Evolutionary conservation across 2,113 vertebrate genomes (phyloP).

Genomic region (Chloebia gouldiae): DNA sequence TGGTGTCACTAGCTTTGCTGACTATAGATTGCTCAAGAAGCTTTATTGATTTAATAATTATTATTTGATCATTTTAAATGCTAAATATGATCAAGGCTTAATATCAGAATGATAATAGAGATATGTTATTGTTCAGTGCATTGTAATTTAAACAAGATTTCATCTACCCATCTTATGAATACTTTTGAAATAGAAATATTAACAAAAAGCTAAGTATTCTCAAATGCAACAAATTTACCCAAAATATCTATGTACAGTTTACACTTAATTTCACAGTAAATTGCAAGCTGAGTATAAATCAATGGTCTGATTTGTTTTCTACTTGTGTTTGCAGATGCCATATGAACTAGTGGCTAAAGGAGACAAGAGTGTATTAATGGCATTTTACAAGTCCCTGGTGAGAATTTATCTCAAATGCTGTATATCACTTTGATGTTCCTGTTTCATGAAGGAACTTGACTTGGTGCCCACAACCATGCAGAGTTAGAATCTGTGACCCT

Average conservation of each 20-base stretch:
- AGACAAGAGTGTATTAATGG: neutral
- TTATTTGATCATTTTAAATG: neutral
- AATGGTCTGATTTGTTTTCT: neutral
- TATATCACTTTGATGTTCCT: neutral
- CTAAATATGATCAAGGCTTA: neutral
- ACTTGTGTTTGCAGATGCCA: neutral
- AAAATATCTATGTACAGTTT: neutral
- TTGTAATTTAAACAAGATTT: constrained; percentile 9
- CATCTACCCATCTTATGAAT: neutral
- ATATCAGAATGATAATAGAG: neutral
- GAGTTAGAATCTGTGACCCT: neutral
- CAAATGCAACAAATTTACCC: neutral
- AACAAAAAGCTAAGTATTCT: neutral
- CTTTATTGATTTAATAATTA: neutral
- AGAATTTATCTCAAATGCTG: neutral
- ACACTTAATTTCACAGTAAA: neutral
- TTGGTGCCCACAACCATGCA: neutral
- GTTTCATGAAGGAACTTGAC: neutral
- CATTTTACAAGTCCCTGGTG: neutral
- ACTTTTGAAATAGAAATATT: neutral
- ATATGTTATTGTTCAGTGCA: neutral
- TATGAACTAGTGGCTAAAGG: neutral
- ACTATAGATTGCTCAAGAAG: neutral
- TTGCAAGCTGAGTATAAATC: neutral
- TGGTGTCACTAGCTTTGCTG: neutral